Conservation (phyloP, 2,888 invertebrate species). For the Automeris io region DNA sequence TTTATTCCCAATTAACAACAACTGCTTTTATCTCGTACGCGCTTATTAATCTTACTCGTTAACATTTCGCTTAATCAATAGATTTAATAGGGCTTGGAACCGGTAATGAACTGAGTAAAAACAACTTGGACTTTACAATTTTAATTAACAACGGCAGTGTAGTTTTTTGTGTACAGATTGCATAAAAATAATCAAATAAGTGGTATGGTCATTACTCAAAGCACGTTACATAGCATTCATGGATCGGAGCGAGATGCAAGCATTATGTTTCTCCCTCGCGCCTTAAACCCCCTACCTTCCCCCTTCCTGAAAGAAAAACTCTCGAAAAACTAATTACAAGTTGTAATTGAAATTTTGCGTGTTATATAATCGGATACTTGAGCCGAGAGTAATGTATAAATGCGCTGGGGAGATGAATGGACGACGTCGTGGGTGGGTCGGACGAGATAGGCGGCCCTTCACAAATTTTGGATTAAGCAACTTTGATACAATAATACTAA, state of each 20-base stretch:
- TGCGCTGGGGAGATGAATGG: slow-evolving; percentile 71
- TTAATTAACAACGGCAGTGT: slow-evolving; percentile 63
- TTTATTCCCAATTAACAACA: background rate
- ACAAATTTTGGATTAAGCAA: slow-evolving; percentile 57
- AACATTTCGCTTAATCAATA: background rate
- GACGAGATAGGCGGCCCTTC: slow-evolving; percentile 49
- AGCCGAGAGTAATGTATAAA: slow-evolving; percentile 77
- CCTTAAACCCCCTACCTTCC: slow-evolving; percentile 53
- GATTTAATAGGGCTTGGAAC: background rate
- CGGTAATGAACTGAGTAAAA: slow-evolving; percentile 12
- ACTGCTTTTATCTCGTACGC: background rate
- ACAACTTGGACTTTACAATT: slow-evolving; percentile 43
- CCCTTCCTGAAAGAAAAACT: slow-evolving; percentile 76
- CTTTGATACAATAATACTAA: slow-evolving; percentile 53
- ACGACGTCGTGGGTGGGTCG: slow-evolving; percentile 45
- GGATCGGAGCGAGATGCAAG: slow-evolving; percentile 33
- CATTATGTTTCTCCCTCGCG: slow-evolving; percentile 34
- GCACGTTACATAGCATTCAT: slow-evolving; percentile 51
- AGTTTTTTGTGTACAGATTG: slow-evolving; percentile 70
- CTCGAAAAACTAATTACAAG: slow-evolving; percentile 79
- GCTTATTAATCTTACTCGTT: background rate
- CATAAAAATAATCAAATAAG: slow-evolving; percentile 76
- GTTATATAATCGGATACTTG: slow-evolving; percentile 79
- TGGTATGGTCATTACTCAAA: slow-evolving; percentile 71
- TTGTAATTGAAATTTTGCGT: slow-evolving; percentile 79